Base-by-base conservation (phyloP, 2,797 vertebrate genomes). In the Sebastes alutus region DNA sequence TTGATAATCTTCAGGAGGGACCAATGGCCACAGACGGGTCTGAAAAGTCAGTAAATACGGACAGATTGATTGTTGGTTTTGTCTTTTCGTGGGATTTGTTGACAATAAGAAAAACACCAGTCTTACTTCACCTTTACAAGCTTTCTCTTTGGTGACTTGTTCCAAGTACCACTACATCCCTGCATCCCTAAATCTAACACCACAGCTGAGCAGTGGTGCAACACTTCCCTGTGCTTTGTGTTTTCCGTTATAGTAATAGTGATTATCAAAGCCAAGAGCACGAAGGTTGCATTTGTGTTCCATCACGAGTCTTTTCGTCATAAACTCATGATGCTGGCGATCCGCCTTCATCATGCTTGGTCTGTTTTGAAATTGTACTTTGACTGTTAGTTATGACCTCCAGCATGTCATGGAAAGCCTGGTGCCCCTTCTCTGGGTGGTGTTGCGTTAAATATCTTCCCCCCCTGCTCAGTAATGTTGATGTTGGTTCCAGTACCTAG, bases 261-360 rank as follows among this genome's bases (percentile, higher is more conserved):
- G 32, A 49, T 73, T 46, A 64, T 63, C n/a, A 49, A 59, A 73
- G 38, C 29, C 22, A 10, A 10, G 49, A 30, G 27, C 61, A 16
- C 10, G 23, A 10, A 63, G 32, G 20, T 6, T 18, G 6, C 10
- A n/a, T 52, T 27, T 35, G 42, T 2, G 55, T 65, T 64, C n/a
- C 20, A 20, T 6, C 2, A 46, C 1, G 22, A 25, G 58, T 30
- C 63, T 25, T 23, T 9, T n/a, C 12, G 7, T 46, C 42, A 18
- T 46, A 0, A 18, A 52, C 0, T 52, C 8, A 0, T 16, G 14
- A 20, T n/a, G 30, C 14, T 10, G 1, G 7, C 3, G 5, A 27
- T 60, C 4, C 1, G 2, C 46, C 64, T n/a, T 23, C 16, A 7
- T 42, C 42, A 8, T 23, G 25, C 9, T 42, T 11, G 10, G 13